Base-by-base conservation (phyloP, 2,113 vertebrate genomes). In the Colossoma macropomum region DNA sequence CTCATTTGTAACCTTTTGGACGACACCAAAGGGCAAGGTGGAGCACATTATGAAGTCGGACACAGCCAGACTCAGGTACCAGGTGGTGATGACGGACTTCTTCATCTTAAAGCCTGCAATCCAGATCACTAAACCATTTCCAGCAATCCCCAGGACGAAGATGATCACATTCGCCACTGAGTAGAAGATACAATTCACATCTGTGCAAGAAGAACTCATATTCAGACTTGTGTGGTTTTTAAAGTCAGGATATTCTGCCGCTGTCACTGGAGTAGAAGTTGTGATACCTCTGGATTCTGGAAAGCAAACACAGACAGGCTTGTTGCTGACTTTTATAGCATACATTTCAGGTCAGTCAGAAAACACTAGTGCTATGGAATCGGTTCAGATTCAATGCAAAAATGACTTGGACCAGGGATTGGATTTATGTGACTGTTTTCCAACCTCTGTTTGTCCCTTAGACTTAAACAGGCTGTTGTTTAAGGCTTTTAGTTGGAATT, bases 141-240 rank as follows among this genome's bases (percentile, higher is more conserved):
- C 54, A 23, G 54, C 13, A 15, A 56, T 6, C 1, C 54, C 54
- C 54, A 56, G 54, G 8, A 56, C 7, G 7, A 56, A 56, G 54
- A 56, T 56, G 6, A 7, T 23, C 19, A 23, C 17, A 62, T 91
- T 96, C 1, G 21, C 54, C 1, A 56, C 19, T 56, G 54, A 8
- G 21, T 56, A 56, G 54, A 56, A 56, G 4, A 56, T 23, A 5
- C 54, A 56, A 2, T 4, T 21, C 5, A 6, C 7, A 4, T 56
- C 21, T 7, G 6, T 8, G 19, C 54, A 56, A 23, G 54, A 50
- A 2, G 13, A 2, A 2, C 12, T 56, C 2, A n/a, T n/a, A n/a
- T n/a, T n/a, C n/a, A n/a, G n/a, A n/a, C n/a, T n/a, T n/a, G n/a
- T n/a, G n/a, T 56, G 54, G 54, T 56, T 56, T 56, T 21, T 2